Evolutionary conservation across 2,797 vertebrate genomes (phyloP).

Genomic region (Nyctalus aviator): DNA sequence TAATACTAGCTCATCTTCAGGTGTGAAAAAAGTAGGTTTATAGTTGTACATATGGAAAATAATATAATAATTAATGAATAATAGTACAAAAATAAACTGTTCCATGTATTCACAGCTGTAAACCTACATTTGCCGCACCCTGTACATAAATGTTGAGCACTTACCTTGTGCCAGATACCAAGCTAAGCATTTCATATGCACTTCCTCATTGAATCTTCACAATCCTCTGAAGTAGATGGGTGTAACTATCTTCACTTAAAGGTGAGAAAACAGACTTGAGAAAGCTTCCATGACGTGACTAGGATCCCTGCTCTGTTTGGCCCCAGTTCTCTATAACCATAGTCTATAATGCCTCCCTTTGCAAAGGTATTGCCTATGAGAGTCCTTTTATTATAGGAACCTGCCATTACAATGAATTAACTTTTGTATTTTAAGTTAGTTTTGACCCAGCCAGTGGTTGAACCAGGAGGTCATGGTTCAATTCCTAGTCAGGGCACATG

Average conservation of each 20-base stretch:
- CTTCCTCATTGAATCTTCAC: slow-evolving; percentile 50
- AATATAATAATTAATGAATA: not conserved
- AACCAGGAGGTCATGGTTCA: too few species aligned
- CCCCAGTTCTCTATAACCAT: not conserved
- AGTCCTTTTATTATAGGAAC: slow-evolving; percentile 21
- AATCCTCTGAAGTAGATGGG: slow-evolving; percentile 13
- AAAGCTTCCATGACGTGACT: not conserved
- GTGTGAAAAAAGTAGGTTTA: not conserved
- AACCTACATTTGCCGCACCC: not conserved
- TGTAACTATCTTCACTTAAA: not conserved
- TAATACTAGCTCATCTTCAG: not conserved
- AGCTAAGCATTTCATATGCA: not conserved
- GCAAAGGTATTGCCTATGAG: not conserved
- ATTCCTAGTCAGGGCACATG: too few species aligned
- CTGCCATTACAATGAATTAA: slow-evolving; percentile 52
- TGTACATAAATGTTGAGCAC: not conserved
- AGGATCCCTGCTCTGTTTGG: not conserved
- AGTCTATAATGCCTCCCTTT: not conserved
- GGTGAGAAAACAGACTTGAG: not conserved
- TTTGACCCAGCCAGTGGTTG: not conserved
- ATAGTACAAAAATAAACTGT: not conserved
- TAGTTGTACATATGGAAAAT: not conserved
- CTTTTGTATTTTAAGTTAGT: slow-evolving; percentile 35
- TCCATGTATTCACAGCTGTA: not conserved
- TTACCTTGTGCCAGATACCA: slow-evolving; percentile 17